phyloP scores from a whole-genome alignment of 2,888 invertebrate species.

The Busseola fusca region DNA sequence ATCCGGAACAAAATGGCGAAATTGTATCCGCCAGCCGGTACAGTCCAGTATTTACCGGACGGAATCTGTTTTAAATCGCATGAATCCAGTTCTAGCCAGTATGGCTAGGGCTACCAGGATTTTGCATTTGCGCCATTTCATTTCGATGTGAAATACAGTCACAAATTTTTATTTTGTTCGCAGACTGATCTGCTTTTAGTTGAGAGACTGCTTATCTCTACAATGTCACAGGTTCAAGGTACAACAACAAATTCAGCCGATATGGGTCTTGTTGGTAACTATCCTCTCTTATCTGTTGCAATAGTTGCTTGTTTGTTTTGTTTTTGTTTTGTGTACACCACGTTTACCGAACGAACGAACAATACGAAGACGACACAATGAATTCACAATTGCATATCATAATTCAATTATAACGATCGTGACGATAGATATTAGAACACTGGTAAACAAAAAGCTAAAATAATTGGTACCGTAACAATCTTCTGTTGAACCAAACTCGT shows the following conservation, averaged over 20 bases:
- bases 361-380: neutral
- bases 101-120: slow-evolving; percentile 62
- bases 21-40: slow-evolving; percentile 66
- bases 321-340: no score
- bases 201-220: slow-evolving; percentile 1
- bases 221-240: neutral
- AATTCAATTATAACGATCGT: neutral
- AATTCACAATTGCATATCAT: neutral
- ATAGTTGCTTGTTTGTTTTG: no score
- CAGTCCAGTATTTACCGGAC: slow-evolving; percentile 70
- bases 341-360: no score
- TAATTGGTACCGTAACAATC: neutral
- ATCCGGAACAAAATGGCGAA: slow-evolving; percentile 71
- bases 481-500: neutral
- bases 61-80: slow-evolving; percentile 70
- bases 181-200: slow-evolving; percentile 15
- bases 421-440: neutral
- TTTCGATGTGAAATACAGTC: slow-evolving; percentile 39
- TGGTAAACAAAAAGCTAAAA: neutral
- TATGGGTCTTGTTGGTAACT: neutral
- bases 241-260: neutral
- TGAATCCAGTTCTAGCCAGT: slow-evolving; percentile 64
- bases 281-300: neutral
- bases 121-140: slow-evolving; percentile 64
- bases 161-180: slow-evolving; percentile 23